Conservation (phyloP, 1,140 invertebrate genomes). For the Adoxophyes honmai region DNA sequence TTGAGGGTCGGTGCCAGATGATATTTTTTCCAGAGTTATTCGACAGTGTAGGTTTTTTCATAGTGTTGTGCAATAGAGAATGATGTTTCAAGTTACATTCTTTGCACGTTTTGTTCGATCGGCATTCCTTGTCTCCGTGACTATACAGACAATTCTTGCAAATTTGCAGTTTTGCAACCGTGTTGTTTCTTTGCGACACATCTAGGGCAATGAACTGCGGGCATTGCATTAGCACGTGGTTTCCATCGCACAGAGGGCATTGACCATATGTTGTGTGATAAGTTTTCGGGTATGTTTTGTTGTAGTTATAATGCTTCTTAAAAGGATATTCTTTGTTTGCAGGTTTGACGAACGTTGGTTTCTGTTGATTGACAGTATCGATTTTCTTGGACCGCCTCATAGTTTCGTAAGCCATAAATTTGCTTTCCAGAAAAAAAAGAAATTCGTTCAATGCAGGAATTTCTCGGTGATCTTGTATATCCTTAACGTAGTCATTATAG, state of each 20-base stretch:
- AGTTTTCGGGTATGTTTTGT: neutral
- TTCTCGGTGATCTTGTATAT: neutral
- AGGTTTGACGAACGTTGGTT: neutral
- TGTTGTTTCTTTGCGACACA: constrained; percentile 19
- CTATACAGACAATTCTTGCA: constrained; percentile 33
- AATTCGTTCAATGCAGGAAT: constrained; percentile 1
- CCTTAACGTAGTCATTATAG: constrained; percentile 5
- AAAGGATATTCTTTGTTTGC: neutral
- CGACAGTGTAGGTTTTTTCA: constrained; percentile 10
- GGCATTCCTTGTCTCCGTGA: constrained; percentile 23
- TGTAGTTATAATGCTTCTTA: neutral
- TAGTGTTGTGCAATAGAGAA: constrained; percentile 24
- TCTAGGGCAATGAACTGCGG: constrained; percentile 15
- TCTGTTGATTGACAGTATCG: neutral
- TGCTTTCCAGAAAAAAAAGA: constrained; percentile 8
- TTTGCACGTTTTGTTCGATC: constrained; percentile 27
- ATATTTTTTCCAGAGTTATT: constrained; percentile 1
- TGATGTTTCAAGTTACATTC: constrained; percentile 25
- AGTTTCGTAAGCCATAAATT: constrained; percentile 15
- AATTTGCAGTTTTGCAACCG: constrained; percentile 24
- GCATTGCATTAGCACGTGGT: constrained; percentile 13
- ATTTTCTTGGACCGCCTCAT: neutral
- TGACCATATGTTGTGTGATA: neutral
- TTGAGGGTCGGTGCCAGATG: neutral
- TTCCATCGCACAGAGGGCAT: constrained; percentile 3